A percentile compares a stretch with the other conserved stretches of the same genome.
These are phyloP conservation scores for Sarcoramphus papa DNA, from an alignment of 2,797 vertebrate species.

Conservation along the genomic window DNA sequence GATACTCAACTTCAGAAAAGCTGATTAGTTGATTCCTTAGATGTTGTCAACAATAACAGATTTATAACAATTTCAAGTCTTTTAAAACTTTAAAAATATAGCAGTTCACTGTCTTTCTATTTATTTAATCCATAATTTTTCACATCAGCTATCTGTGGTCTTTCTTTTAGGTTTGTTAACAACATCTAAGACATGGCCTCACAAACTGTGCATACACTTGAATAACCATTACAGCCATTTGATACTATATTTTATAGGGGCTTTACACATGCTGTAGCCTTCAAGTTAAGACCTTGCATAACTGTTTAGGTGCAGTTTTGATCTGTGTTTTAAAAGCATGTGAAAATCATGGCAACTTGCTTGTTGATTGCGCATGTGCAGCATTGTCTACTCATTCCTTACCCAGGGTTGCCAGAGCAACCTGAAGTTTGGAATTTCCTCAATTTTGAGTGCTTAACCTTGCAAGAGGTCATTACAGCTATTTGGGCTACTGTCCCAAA, in stretches of 20 bases:
- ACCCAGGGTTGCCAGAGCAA: conserved; percentile 11
- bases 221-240: not conserved
- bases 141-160: not conserved
- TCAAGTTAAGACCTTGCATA: not conserved
- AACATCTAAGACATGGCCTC: not conserved
- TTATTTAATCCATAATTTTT: not conserved
- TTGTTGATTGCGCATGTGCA: not conserved
- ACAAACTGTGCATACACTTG: fast-evolving
- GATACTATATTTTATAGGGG: not conserved
- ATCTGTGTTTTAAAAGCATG: not conserved
- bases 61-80: not conserved
- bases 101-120: not conserved
- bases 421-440: conserved; percentile 30
- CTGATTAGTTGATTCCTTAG: not conserved
- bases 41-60: not conserved
- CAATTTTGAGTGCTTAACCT: not conserved
- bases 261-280: not conserved
- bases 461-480: not conserved
- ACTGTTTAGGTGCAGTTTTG: not conserved
- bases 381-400: not conserved
- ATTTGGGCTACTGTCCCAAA: not conserved
- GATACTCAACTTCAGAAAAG: not conserved
- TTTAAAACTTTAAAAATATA: not conserved
- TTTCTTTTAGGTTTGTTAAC: not conserved
- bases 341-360: not conserved